Evolutionary conservation across 2,113 vertebrate genomes (phyloP).

Genomic region (Lucifuga dentata): DNA sequence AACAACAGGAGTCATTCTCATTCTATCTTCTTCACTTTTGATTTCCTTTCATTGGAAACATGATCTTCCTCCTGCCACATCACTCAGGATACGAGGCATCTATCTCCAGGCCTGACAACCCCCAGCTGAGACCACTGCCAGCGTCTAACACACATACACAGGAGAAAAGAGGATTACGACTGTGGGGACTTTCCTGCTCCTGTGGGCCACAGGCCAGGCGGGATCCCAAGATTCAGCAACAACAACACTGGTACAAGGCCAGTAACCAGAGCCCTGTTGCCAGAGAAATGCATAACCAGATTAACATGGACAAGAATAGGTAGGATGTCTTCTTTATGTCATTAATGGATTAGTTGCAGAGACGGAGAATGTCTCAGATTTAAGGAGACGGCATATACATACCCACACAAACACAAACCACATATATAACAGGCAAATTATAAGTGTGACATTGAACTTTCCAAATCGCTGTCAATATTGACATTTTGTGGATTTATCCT

Average conservation of each 20-base stretch:
- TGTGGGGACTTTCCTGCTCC: slow-evolving; percentile 57
- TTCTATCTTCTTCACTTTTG: slow-evolving; percentile 5
- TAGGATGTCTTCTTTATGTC: slow-evolving; percentile 47
- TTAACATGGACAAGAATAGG: slow-evolving; percentile 68
- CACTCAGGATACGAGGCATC: slow-evolving; percentile 24
- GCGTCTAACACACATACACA: slow-evolving; percentile 29
- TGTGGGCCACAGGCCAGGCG: slow-evolving; percentile 25
- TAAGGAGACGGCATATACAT: background rate
- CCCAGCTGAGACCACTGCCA: background rate
- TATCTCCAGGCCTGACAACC: slow-evolving; percentile 22
- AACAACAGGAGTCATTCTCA: background rate
- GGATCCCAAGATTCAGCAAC: slow-evolving; percentile 33
- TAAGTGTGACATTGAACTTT: slow-evolving; percentile 18
- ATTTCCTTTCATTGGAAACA: background rate
- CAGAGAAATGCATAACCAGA: slow-evolving; percentile 67
- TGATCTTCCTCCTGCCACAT: slow-evolving; percentile 8
- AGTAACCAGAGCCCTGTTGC: slow-evolving; percentile 27
- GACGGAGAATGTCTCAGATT: slow-evolving; percentile 23
- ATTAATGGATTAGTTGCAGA: slow-evolving; percentile 63
- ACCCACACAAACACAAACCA: slow-evolving; percentile 6
- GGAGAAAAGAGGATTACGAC: slow-evolving; percentile 62
- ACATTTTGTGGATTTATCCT: slow-evolving; percentile 34
- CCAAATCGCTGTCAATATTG: slow-evolving; percentile 49
- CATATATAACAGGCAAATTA: slow-evolving; percentile 2
- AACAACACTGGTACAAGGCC: slow-evolving; percentile 12